phyloP scores from a whole-genome alignment of 2,113 vertebrate species.

The Carassius auratus region DNA sequence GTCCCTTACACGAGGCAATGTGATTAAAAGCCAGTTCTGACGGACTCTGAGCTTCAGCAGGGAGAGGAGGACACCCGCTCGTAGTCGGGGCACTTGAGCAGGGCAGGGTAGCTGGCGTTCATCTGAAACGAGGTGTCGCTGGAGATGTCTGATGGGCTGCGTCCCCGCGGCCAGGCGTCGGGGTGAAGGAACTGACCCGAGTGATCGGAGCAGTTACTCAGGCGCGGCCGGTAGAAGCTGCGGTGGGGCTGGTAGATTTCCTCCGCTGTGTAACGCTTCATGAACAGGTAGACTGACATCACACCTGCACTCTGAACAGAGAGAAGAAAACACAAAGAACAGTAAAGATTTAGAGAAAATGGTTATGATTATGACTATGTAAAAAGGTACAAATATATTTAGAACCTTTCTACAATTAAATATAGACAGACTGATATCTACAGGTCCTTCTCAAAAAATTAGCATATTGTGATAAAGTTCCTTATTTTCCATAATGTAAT shows the following conservation, averaged over 20 bases:
- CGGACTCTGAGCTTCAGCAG: constrained; percentile 72
- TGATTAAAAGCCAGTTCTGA: not conserved
- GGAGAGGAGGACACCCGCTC: constrained; percentile 90
- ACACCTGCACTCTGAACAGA: constrained; percentile 83
- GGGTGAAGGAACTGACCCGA: constrained; percentile 90
- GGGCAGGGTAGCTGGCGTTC: constrained; percentile 85
- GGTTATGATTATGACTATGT: not conserved
- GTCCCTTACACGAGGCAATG: not conserved
- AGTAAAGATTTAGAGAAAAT: not conserved
- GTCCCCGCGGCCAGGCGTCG: constrained; percentile 80
- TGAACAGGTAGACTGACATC: constrained; percentile 92
- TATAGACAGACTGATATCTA: not conserved
- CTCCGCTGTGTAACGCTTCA: constrained; percentile 89
- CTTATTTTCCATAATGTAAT: too few species aligned
- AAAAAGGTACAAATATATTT: not conserved
- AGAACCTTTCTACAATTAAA: not conserved
- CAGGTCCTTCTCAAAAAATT: too few species aligned
- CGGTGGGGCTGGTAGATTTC: constrained; percentile 87
- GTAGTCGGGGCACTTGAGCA: constrained; percentile 89
- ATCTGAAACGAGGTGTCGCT: constrained; percentile 88
- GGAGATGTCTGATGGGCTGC: constrained; percentile 88
- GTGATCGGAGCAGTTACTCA: constrained; percentile 92
- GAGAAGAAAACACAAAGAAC: not conserved
- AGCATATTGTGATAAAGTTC: too few species aligned
- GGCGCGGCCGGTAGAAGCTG: constrained; percentile 85